Percentiles rank a stretch among this genome's conserved stretches.
phyloP scores from a whole-genome alignment of 2,113 vertebrate genomes.

The Nyctereutes procyonoides region DNA sequence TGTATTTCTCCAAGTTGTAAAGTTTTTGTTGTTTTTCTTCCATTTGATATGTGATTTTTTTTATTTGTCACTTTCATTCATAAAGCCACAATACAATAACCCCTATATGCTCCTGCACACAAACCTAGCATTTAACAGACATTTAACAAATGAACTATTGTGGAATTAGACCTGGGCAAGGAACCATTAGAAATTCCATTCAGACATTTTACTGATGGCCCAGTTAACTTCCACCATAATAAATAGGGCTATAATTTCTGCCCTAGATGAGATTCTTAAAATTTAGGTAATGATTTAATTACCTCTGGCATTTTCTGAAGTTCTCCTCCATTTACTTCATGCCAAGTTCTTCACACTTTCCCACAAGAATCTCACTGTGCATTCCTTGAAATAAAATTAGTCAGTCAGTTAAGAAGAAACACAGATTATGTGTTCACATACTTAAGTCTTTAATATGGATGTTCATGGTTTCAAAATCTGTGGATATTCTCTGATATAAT shows the following conservation, averaged over 20 bases:
- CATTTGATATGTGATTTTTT: neutral
- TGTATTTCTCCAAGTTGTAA: neutral
- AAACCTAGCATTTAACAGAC: neutral
- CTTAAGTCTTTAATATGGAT: neutral
- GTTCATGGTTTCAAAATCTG: neutral
- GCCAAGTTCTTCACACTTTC: neutral
- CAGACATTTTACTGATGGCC: neutral
- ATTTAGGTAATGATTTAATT: conserved; percentile 29
- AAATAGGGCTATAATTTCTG: neutral
- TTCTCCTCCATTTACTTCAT: neutral
- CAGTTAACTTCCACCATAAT: neutral
- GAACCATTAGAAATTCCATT: neutral
- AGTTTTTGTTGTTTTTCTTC: neutral
- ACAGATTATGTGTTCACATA: neutral
- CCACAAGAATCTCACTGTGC: neutral
- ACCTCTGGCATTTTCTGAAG: neutral
- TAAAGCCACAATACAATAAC: neutral
- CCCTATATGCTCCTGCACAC: fast-evolving
- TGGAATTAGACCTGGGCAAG: neutral
- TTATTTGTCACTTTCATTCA: neutral
- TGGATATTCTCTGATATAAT: neutral
- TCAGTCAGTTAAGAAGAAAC: neutral
- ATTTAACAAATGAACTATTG: neutral
- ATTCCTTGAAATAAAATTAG: conserved; percentile 3
- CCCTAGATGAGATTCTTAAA: neutral